A percentile compares a stretch with the other conserved stretches of the same genome.
Evolutionary conservation across 2,888 invertebrate genomes (phyloP).

Genomic region (Chorisops tibialis): DNA sequence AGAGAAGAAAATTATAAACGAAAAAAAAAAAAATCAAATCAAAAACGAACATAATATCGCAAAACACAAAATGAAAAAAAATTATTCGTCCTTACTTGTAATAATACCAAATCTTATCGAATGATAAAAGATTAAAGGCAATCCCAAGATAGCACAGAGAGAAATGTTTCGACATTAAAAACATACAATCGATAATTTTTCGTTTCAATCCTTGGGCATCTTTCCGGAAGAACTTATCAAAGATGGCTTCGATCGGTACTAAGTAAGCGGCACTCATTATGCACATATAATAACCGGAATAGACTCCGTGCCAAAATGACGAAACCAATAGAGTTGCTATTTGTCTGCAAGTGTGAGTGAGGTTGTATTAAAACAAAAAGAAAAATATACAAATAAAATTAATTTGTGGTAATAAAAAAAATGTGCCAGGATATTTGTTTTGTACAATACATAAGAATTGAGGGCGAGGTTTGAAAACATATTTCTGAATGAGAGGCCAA

Average conservation of each 20-base stretch:
- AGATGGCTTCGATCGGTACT: conserved; percentile 81
- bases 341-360: conserved; percentile 53
- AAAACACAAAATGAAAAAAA: not conserved
- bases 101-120: conserved; percentile 62
- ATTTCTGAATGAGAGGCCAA: too few relatives aligned
- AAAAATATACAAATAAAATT: not conserved
- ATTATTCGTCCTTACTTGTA: conserved; percentile 59
- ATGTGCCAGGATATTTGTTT: too few relatives aligned
- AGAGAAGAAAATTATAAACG: conserved; percentile 60
- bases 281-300: conserved; percentile 90
- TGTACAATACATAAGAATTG: too few relatives aligned
- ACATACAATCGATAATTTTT: conserved; percentile 60
- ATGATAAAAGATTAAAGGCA: conserved; percentile 78
- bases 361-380: not conserved
- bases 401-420: too few relatives aligned
- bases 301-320: conserved; percentile 93
- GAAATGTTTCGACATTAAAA: conserved; percentile 80
- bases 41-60: too few relatives aligned
- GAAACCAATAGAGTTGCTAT: conserved; percentile 80
- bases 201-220: conserved; percentile 61
- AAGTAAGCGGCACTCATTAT: conserved; percentile 87
- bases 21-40: too few relatives aligned
- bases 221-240: conserved; percentile 66
- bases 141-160: conserved; percentile 87
- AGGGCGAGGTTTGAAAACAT: too few relatives aligned